Conservation (phyloP, 2,888 invertebrate species). For the Platycnemis pennipes region DNA sequence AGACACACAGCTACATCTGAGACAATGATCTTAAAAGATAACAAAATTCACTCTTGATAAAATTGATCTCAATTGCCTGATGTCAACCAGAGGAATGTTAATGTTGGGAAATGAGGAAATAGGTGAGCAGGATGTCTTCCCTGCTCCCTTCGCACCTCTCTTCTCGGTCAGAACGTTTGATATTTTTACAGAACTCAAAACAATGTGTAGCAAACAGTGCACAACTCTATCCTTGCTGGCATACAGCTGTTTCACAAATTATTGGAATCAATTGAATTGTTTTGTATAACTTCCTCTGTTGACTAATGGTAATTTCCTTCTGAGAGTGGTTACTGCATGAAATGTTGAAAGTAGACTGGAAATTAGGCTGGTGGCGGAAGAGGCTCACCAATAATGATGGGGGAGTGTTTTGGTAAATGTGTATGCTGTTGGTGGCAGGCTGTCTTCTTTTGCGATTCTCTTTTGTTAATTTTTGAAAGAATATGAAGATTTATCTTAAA, state of each 20-base stretch:
- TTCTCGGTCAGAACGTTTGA: background rate
- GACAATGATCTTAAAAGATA: slow-evolving; percentile 10
- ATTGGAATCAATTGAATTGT: slow-evolving; percentile 58
- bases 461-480: background rate
- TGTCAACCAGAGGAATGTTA: slow-evolving; percentile 65
- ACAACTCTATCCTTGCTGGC: slow-evolving; percentile 67
- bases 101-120: background rate
- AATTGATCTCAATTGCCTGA: slow-evolving; percentile 58
- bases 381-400: background rate
- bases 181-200: background rate
- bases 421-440: background rate
- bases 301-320: slow-evolving; percentile 65
- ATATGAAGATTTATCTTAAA: too few species aligned
- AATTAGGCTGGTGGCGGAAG: background rate
- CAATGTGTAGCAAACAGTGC: slow-evolving; percentile 33
- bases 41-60: slow-evolving; percentile 29
- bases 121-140: background rate
- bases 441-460: background rate
- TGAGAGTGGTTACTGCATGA: slow-evolving; percentile 44
- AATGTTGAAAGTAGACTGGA: background rate
- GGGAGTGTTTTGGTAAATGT: too few species aligned
- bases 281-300: slow-evolving; percentile 61
- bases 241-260: slow-evolving; percentile 64
- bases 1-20: slow-evolving; percentile 59
- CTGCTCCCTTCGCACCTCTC: background rate